Evolutionary conservation across 2,113 vertebrate species (phyloP), one percentile per base, ranked within the genome.

Genomic region (Xenopus borealis): DNA sequence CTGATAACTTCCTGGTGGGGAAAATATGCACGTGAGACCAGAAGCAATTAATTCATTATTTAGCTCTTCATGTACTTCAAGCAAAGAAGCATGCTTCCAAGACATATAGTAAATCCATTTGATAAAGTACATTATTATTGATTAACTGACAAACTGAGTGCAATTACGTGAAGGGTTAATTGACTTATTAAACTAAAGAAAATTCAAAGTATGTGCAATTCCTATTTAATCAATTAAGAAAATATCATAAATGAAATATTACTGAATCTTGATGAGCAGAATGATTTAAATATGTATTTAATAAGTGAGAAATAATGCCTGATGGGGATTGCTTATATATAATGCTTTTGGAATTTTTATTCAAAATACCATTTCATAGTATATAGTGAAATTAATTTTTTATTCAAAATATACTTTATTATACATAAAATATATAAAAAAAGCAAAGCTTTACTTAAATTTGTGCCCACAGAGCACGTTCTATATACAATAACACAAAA

Each of bases 91-190:
- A 55, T 55, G 53, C 53, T 55, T 55, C 18, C 14, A 55, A 55
- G 53, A n/a, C 17, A 55, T 7, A 1, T 55, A 55, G 53, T 18
- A n/a, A 55, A 9, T 16, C 13, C 53, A 55, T 16, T n/a, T 55
- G 53, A 55, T n/a, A n/a, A 55, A n/a, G 14, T 55, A n/a, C 18
- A 55, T 55, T 55, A 55, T 55, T 55, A 55, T 55, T 55, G 53
- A 55, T 55, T 55, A 55, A 55, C 7, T 55, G 53, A n/a, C 53
- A 55, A n/a, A n/a, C 7, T 1, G 17, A 55, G 8, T n/a, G 17
- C 53, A 16, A 5, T 55, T 55, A 55, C 18, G 7, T 55, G 13
- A 55, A 55, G 53, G 14, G 17, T 55, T 55, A 55, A 55, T 55
- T 55, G 53, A 12, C 53, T 55, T 55, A 18, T 55, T 55, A 55